These are phyloP conservation scores for Noturus placidus DNA, from an alignment of 2,113 vertebrate genomes.

Conservation along the genomic window DNA sequence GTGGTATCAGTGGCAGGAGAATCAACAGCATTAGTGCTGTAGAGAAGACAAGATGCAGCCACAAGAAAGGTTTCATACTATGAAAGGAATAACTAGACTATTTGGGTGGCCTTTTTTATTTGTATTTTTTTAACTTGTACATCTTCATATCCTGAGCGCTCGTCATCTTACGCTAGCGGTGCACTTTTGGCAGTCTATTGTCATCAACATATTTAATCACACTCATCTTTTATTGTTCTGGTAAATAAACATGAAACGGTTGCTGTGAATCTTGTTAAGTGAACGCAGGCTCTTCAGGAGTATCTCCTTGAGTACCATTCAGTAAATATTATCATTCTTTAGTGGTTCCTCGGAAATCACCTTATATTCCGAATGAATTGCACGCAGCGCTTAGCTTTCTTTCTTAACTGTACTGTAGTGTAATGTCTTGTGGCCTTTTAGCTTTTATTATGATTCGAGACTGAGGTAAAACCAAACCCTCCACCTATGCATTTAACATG, in stretches of 20 bases:
- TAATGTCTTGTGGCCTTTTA: conserved; percentile 16
- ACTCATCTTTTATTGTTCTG: not conserved
- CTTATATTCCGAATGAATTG: not conserved
- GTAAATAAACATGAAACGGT: conserved; percentile 15
- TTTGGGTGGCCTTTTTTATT: no score
- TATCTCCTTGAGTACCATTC: conserved; percentile 65
- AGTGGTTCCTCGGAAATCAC: not conserved
- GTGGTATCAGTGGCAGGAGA: conserved; percentile 21
- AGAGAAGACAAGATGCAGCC: conserved; percentile 10
- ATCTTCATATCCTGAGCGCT: not conserved
- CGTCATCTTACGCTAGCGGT: not conserved
- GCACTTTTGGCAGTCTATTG: not conserved
- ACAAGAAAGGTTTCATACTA: not conserved
- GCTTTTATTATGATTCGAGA: conserved; percentile 41
- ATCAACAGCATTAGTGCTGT: conserved; percentile 19
- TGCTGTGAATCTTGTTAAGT: not conserved
- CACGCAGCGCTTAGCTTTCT: not conserved
- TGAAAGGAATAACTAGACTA: not conserved
- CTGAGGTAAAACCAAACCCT: conserved; percentile 32
- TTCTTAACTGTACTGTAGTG: conserved; percentile 13
- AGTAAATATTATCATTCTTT: conserved; percentile 11
- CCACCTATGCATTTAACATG: conserved; percentile 51
- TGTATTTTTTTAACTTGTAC: not conserved
- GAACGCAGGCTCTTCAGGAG: conserved; percentile 63
- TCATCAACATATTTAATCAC: not conserved